Evolutionary conservation across 2,888 invertebrate species (phyloP), one percentile per base, ranked within the genome.

Genomic region (Carterocephalus palaemon): DNA sequence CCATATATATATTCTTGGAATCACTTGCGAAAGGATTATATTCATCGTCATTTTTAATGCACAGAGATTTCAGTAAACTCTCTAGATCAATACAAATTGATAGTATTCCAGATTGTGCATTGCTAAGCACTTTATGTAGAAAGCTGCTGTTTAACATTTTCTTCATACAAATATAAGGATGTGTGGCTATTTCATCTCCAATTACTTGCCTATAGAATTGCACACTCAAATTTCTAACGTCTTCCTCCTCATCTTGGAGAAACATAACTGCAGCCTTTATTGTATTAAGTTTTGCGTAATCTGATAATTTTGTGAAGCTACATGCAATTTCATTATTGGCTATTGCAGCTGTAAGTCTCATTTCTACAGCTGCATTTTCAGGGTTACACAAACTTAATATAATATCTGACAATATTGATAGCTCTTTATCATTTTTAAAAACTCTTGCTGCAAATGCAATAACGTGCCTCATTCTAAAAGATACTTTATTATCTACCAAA

Each of bases 241-340:
- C 79, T 41, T 76, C 71, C 56, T 88, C 81, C 59, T 90, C 90
- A 64, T 90, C 90, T 70, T 88, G 89, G 26, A 90, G 58, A 3
- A 89, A 65, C 24, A 76, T 65, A n/a, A 88, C 59, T 36, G 72
- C 78, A 28, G 81, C 66, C 60, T 76, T 71, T 20, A 87, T 67
- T 33, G 76, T 64, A 45, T 54, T 68, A 23, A 75, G 59, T 65
- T 74, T 85, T 15, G 72, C 54, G 26, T 49, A 45, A 55, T 79
- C 72, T 6, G 64, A 20, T 9, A 77, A 55, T 32, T 49, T 53
- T 4, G 49, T 16, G 53, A 81, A 74, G 9, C 54, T 49, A 23
- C 52, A 52, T 15, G 70, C 70, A 16, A 85, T 50, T 60, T 81
- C 80, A 69, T 82, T 84, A 51, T 78, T 82, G 10, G 82, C 74